phyloP scores from a whole-genome alignment of 2,888 invertebrate species.

The Drosophila rubida region DNA sequence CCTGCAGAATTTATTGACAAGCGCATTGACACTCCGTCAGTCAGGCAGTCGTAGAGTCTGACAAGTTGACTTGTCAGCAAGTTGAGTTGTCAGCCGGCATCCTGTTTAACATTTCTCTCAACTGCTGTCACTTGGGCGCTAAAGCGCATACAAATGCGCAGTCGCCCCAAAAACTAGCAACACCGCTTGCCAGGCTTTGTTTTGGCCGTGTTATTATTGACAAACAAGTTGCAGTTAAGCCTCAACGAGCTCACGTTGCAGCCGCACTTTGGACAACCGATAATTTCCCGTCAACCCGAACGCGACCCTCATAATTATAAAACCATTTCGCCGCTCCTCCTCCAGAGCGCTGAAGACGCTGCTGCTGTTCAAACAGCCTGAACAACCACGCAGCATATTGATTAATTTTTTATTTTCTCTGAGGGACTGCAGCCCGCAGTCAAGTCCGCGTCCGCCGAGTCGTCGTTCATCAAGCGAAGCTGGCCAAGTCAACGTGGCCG shows the following conservation, averaged over 20 bases:
- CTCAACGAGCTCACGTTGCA: constrained; percentile 47
- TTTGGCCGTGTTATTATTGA: constrained; percentile 46
- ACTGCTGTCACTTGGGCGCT: constrained; percentile 63
- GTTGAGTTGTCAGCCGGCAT: constrained; percentile 66
- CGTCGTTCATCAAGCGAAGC: constrained; percentile 65
- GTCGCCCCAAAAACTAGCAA: background rate
- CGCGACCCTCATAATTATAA: constrained; percentile 76
- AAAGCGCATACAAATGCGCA: constrained; percentile 58
- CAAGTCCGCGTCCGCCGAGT: too few species aligned
- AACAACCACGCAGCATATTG: constrained; percentile 62
- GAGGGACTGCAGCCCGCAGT: constrained; percentile 31
- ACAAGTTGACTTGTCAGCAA: constrained; percentile 62
- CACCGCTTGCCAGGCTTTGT: constrained; percentile 35
- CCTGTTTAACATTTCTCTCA: constrained; percentile 60
- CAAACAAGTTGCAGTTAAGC: constrained; percentile 51
- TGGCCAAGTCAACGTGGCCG: constrained; percentile 65
- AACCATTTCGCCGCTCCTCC: constrained; percentile 61
- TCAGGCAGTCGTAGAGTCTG: constrained; percentile 33
- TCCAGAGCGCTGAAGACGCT: background rate
- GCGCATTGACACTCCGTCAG: constrained; percentile 58
- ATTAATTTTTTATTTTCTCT: constrained; percentile 61
- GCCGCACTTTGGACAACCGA: constrained; percentile 55
- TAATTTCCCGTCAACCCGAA: constrained; percentile 69
- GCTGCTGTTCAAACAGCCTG: constrained; percentile 58
- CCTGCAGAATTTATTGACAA: constrained; percentile 72